Base-by-base conservation (phyloP, 1,140 invertebrate species). In the fruit fly (Drosophila melanogaster) region DNA sequence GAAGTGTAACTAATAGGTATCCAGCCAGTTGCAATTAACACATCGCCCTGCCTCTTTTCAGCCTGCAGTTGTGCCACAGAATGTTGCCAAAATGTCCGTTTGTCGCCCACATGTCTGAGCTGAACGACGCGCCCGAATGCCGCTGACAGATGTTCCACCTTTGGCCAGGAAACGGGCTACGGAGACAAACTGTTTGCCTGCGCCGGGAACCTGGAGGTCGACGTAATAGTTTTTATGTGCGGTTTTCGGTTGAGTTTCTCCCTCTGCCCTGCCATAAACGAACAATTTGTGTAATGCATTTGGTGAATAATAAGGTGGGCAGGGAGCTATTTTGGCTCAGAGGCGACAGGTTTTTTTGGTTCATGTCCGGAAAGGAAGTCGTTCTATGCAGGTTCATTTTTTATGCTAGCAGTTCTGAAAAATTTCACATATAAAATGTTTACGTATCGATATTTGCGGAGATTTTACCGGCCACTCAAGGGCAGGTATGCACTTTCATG, bases 251-350 rank as follows among this genome's bases (percentile, higher is more conserved):
- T 50, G 41, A 55, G 46, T 58, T 59, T 59, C 33, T 41, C 35
- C 64, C 41, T 56, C 15, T 69, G 35, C 53, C 64, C 60, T 47
- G 67, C 67, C 65, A 70, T 70, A 71, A 71, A 70, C 60, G 62
- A 59, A 70, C 55, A 77, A 77, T 77, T 77, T 77, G 74, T 77
- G 73, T 77, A 77, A 77, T 77, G 74, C 64, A 77, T 77, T 77
- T 61, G 74, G 62, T 59, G 55, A 65, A 65, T 43, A 38, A 67
- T 67, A 26, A 37, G 51, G 40, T 69, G 58, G 38, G 41, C 15
- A 46, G 41, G 40, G n/a, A 22, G 26, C 11, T 35, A 11, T 46
- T 53, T 3, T 11, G 30, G 26, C 22, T 24, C n/a, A 17, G 43
- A 12, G 61, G 60, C 37, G 30, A 37, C 64, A 35, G 60, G 24